A percentile compares a stretch with the other conserved stretches of the same genome.
Evolutionary conservation across 2,888 invertebrate genomes (phyloP).

Genomic region (Tupiocoris notatus): DNA sequence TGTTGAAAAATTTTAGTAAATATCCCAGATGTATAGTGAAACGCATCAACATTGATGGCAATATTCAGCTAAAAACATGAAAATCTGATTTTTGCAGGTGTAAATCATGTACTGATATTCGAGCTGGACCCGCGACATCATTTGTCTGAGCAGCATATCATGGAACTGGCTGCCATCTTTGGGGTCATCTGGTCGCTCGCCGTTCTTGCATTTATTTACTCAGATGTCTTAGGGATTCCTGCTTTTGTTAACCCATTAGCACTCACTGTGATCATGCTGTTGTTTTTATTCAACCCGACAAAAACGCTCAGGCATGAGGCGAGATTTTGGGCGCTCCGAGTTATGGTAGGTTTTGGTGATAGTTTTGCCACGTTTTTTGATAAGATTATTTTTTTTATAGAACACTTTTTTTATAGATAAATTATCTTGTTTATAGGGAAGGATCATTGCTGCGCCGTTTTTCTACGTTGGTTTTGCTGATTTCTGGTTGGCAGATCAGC

Average conservation of each 20-base stretch:
- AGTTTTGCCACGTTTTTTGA: neutral
- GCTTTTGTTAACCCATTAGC: slow-evolving; percentile 89
- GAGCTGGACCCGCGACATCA: slow-evolving; percentile 95
- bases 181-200: slow-evolving; percentile 94
- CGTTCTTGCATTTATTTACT: slow-evolving; percentile 65
- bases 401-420: slow-evolving; percentile 30
- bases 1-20: too few relatives aligned
- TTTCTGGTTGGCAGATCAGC: slow-evolving; percentile 98
- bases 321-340: slow-evolving; percentile 87
- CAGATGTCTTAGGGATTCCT: slow-evolving; percentile 81
- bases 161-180: slow-evolving; percentile 90
- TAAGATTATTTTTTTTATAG: slow-evolving; percentile 35
- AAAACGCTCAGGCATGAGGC: slow-evolving; percentile 90
- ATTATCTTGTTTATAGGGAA: slow-evolving; percentile 66
- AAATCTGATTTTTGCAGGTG: slow-evolving; percentile 61
- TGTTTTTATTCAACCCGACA: slow-evolving; percentile 88
- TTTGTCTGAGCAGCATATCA: slow-evolving; percentile 87
- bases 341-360: slow-evolving; percentile 66
- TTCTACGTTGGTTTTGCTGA: slow-evolving; percentile 93
- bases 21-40: too few relatives aligned
- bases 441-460: slow-evolving; percentile 86
- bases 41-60: too few relatives aligned
- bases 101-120: slow-evolving; percentile 96
- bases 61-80: too few relatives aligned
- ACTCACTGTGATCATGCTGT: slow-evolving; percentile 73